These are phyloP conservation scores for Labeo calbasu DNA, from an alignment of 2,797 vertebrate species.

Conservation along the genomic window DNA sequence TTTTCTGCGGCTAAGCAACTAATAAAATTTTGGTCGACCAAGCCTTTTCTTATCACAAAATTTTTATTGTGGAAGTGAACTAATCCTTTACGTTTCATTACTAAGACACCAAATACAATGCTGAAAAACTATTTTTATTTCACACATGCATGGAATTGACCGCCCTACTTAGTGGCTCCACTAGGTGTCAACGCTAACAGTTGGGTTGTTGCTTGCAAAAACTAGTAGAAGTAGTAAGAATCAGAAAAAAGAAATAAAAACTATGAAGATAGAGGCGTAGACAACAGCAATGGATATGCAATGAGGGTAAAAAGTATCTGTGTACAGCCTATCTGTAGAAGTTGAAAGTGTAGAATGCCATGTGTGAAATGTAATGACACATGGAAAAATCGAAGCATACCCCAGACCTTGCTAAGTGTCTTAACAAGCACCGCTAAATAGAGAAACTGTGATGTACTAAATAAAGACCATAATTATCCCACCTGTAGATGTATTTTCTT, in stretches of 20 bases:
- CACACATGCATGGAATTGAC: neutral
- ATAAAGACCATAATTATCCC: neutral
- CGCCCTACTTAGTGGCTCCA: neutral
- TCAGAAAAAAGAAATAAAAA: neutral
- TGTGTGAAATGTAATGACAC: neutral
- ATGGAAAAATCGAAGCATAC: neutral
- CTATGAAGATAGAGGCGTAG: neutral
- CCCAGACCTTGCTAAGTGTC: neutral
- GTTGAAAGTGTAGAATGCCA: neutral
- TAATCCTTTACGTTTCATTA: too few species aligned
- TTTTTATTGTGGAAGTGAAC: too few species aligned
- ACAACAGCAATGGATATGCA: neutral
- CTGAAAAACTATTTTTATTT: too few species aligned
- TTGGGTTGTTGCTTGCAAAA: neutral
- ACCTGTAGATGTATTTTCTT: conserved; percentile 42
- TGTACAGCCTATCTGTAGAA: neutral
- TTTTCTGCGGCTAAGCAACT: too few species aligned
- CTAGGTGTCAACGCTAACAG: neutral
- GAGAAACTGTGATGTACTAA: conserved; percentile 10
- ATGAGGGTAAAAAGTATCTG: neutral
- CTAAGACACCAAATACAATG: too few species aligned
- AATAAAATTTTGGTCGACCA: too few species aligned
- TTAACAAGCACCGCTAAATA: neutral
- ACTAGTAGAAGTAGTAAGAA: neutral
- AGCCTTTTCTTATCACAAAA: too few species aligned